Evolutionary conservation across 2,113 vertebrate species (phyloP).

Genomic region (Hydropotes inermis): DNA sequence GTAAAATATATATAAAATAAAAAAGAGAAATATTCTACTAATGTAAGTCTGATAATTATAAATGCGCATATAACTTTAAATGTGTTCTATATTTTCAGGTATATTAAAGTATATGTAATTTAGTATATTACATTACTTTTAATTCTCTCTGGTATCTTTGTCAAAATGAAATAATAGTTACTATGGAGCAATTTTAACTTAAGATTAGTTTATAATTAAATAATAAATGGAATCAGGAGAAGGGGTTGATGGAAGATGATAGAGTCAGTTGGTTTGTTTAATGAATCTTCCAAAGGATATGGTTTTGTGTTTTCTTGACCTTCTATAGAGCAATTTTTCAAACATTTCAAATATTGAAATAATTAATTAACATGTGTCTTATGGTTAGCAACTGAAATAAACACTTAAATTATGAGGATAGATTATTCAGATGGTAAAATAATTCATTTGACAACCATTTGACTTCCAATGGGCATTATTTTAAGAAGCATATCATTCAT

Average conservation of each 20-base stretch:
- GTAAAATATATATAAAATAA: not conserved
- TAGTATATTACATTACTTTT: not conserved
- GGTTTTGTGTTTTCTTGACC: not conserved
- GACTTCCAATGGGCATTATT: not conserved
- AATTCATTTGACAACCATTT: constrained; percentile 27
- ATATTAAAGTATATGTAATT: not conserved
- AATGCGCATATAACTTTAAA: not conserved
- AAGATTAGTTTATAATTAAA: not conserved
- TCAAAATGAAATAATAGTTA: not conserved
- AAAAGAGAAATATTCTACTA: not conserved
- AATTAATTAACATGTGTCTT: not conserved
- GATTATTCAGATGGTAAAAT: not conserved
- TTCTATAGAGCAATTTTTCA: not conserved
- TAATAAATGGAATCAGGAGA: not conserved
- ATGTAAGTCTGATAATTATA: not conserved
- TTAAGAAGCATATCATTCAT: not conserved
- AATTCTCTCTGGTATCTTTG: not conserved
- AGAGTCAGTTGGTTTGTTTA: not conserved
- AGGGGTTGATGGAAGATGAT: not conserved
- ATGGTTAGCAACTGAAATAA: not conserved
- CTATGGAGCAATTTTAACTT: not conserved
- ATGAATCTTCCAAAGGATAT: not conserved
- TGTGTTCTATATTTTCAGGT: not conserved
- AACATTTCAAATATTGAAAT: not conserved
- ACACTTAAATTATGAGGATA: not conserved